phyloP scores from a whole-genome alignment of 2,797 vertebrate genomes.

The Pseudomugil gertrudae region DNA sequence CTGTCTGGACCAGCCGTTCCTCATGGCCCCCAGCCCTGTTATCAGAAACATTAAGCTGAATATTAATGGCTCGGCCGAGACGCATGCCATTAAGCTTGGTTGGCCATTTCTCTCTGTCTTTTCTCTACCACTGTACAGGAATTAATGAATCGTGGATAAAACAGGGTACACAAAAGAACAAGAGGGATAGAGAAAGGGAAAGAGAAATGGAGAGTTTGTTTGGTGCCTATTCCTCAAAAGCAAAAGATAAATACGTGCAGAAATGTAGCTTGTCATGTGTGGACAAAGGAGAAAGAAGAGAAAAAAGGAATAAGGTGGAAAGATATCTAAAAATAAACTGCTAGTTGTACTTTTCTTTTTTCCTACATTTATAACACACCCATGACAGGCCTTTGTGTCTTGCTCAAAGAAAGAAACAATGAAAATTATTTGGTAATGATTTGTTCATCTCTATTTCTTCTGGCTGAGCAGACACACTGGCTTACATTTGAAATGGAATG shows the following conservation, averaged over 20 bases:
- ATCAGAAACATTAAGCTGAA: conserved; percentile 99
- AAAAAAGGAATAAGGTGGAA: conserved; percentile 85
- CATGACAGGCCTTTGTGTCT: conserved; percentile 88
- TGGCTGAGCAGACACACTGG: conserved; percentile 82
- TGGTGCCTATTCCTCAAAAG: conserved; percentile 83
- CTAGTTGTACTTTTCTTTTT: conserved; percentile 71
- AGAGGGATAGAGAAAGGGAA: conserved; percentile 56
- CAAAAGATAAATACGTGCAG: conserved; percentile 84
- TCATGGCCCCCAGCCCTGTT: conserved; percentile 93
- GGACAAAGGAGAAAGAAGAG: conserved; percentile 79
- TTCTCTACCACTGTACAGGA: conserved; percentile 86
- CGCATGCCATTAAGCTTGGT: conserved; percentile 95
- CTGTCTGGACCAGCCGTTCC: conserved; percentile 89
- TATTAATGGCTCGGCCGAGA: conserved; percentile 97
- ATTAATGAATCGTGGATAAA: conserved; percentile 84
- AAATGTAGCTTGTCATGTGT: conserved; percentile 77
- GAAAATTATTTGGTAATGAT: conserved; percentile 92
- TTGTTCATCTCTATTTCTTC: conserved; percentile 75
- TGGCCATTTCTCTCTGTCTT: conserved; percentile 95
- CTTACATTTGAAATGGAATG: conserved; percentile 93
- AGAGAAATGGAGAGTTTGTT: conserved; percentile 71
- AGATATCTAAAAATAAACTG: conserved; percentile 91
- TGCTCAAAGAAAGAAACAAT: conserved; percentile 76
- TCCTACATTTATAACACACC: conserved; percentile 84
- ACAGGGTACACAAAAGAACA: conserved; percentile 72